These are phyloP conservation scores for Hyla sarda DNA, from an alignment of 2,113 vertebrate species.

Conservation along the genomic window DNA sequence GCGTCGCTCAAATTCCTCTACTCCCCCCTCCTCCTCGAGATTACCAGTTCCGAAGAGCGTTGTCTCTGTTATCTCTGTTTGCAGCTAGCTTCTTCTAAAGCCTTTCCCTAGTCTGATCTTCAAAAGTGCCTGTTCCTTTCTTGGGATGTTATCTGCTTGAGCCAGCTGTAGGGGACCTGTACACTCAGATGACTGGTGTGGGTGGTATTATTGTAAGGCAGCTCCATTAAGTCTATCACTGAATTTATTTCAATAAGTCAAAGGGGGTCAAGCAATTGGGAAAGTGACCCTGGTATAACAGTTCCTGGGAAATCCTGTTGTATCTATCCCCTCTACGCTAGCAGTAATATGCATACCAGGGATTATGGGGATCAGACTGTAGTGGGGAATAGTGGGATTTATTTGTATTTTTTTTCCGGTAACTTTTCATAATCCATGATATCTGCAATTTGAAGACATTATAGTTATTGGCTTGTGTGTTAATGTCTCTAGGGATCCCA, in stretches of 20 bases:
- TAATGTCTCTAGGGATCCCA: constrained; percentile 12
- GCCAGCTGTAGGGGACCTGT: constrained; percentile 44
- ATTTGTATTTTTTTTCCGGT: background rate
- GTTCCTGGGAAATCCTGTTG: constrained; percentile 4
- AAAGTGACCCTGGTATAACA: constrained; percentile 17
- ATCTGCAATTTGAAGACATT: background rate
- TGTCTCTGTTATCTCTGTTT: constrained; percentile 40
- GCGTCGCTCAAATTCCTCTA: constrained; percentile 12
- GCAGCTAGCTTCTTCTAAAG: constrained; percentile 49
- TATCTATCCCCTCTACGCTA: background rate
- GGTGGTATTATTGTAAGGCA: background rate
- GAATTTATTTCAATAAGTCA: constrained; percentile 12
- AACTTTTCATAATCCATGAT: background rate
- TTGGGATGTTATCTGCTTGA: constrained; percentile 45
- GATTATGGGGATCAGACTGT: constrained; percentile 40
- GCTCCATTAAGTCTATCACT: background rate
- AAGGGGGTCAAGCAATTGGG: constrained; percentile 36
- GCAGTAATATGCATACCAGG: background rate
- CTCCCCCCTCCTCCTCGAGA: constrained; percentile 2
- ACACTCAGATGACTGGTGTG: constrained; percentile 7
- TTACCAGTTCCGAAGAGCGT: constrained; percentile 37
- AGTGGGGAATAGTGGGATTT: constrained; percentile 36
- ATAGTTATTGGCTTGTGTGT: constrained; percentile 28
- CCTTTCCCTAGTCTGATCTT: constrained; percentile 52
- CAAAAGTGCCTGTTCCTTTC: constrained; percentile 43